phyloP scores from a whole-genome alignment of 1,140 invertebrate species.

The Bombus ignitus region DNA sequence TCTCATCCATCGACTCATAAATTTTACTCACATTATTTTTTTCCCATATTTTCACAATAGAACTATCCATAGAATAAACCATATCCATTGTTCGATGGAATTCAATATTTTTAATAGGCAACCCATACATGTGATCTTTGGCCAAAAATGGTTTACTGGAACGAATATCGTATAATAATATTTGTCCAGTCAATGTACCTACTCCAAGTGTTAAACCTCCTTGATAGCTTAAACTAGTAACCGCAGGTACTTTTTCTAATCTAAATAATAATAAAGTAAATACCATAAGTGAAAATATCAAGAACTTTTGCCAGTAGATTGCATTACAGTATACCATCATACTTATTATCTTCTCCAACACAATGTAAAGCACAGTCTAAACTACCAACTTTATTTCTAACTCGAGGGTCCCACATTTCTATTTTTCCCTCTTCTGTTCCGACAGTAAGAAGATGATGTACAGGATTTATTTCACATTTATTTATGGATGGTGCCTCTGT shows the following conservation, averaged over 20 bases:
- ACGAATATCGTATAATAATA: conserved; percentile 97
- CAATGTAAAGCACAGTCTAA: conserved; percentile 94
- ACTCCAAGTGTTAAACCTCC: conserved; percentile 94
- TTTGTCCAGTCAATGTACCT: conserved; percentile 96
- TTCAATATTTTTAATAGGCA: conserved; percentile 95
- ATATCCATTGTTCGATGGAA: conserved; percentile 92
- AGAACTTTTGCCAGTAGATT: not conserved
- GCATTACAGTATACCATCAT: conserved; percentile 63
- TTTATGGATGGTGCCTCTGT: conserved; percentile 91
- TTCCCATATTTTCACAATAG: conserved; percentile 97
- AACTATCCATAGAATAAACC: conserved; percentile 95
- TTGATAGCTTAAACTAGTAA: conserved; percentile 92
- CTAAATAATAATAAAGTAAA: conserved; percentile 37
- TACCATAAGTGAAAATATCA: not conserved
- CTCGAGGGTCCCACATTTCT: conserved; percentile 97
- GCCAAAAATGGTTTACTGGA: conserved; percentile 93
- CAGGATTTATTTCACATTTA: conserved; percentile 93
- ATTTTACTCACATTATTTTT: conserved; percentile 89
- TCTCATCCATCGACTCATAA: not conserved
- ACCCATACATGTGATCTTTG: conserved; percentile 97
- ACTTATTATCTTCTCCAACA: conserved; percentile 85
- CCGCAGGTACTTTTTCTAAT: conserved; percentile 85
- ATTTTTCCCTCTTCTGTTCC: conserved; percentile 96
- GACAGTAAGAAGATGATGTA: conserved; percentile 93
- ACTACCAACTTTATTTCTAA: conserved; percentile 88